These are phyloP conservation scores for Deladenus siricidicola DNA, from an alignment of 2,888 invertebrate species.

Conservation along the genomic window DNA sequence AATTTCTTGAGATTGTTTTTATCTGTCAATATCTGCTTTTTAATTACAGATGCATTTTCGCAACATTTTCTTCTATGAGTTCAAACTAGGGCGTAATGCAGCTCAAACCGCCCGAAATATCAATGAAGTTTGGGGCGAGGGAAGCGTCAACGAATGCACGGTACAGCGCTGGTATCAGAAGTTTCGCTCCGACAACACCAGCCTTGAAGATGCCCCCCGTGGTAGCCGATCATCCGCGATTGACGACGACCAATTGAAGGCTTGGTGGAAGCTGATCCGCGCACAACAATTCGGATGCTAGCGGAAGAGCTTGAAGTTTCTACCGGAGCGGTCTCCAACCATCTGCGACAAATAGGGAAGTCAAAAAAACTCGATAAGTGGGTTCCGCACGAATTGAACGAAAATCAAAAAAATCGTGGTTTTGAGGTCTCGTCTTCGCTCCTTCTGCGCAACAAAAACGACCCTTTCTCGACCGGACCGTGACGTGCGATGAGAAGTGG, in stretches of 20 bases:
- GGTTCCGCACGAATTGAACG: too few relatives aligned
- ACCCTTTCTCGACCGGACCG: not conserved
- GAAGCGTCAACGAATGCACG: not conserved
- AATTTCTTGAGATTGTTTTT: too few relatives aligned
- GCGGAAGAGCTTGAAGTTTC: not conserved
- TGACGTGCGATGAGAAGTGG: not conserved
- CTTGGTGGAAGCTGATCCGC: not conserved
- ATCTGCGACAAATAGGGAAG: not conserved
- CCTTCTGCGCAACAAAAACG: not conserved
- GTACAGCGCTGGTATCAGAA: conserved; percentile 1
- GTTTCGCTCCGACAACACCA: not conserved
- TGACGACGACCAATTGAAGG: not conserved
- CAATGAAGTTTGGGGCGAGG: not conserved
- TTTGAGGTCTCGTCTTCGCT: not conserved
- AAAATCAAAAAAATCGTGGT: not conserved
- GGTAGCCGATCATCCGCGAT: not conserved
- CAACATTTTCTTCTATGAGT: not conserved
- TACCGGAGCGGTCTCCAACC: not conserved
- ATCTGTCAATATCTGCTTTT: too few relatives aligned
- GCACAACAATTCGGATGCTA: not conserved
- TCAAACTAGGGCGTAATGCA: not conserved
- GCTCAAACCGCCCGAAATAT: not conserved
- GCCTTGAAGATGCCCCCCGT: not conserved
- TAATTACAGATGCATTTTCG: not conserved
- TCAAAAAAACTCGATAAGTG: not conserved